Conservation (phyloP, 92 coral and sea anemone genomes). For the Chrysogorgia sp. region DNA sequence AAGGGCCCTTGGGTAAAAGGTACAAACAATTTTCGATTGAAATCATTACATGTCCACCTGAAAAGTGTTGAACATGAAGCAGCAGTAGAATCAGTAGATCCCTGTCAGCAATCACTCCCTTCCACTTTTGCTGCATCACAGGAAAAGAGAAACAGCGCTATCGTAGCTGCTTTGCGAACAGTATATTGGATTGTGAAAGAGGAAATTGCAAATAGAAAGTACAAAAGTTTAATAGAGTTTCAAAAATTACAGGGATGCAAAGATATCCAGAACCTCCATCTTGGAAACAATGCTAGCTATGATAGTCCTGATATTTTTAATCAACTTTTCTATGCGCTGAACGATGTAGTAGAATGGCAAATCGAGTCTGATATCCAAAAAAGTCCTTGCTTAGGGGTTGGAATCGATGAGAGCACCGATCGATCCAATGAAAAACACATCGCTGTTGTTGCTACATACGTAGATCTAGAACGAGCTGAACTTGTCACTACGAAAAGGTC, state of each 20-base stretch:
- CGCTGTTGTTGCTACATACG: conserved; percentile 41
- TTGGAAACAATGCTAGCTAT: conserved; percentile 51
- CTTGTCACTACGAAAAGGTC: conserved; percentile 24
- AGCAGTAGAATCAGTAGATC: conserved; percentile 33
- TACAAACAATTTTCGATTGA: no score
- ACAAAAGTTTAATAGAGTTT: conserved; percentile 36
- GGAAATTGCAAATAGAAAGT: no score
- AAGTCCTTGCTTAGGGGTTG: conserved; percentile 35
- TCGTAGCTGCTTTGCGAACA: conserved; percentile 41
- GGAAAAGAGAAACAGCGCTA: conserved; percentile 31
- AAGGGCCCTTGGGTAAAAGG: conserved; percentile 40
- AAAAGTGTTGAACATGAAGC: conserved; percentile 37
- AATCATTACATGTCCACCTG: no score
- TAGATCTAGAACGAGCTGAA: conserved; percentile 15
- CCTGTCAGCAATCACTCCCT: conserved; percentile 40
- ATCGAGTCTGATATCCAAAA: conserved; percentile 15
- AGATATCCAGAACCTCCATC: conserved; percentile 38
- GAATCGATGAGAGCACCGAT: conserved; percentile 44
- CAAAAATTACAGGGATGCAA: conserved; percentile 40
- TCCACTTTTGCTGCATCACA: no score
- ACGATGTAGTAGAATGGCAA: conserved; percentile 22
- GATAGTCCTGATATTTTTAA: no score
- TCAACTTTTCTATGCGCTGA: conserved; percentile 21
- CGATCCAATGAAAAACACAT: conserved; percentile 51
- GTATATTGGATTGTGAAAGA: conserved; percentile 44